Base-by-base conservation (phyloP, 2,113 vertebrate species). In the Gambusia affinis region DNA sequence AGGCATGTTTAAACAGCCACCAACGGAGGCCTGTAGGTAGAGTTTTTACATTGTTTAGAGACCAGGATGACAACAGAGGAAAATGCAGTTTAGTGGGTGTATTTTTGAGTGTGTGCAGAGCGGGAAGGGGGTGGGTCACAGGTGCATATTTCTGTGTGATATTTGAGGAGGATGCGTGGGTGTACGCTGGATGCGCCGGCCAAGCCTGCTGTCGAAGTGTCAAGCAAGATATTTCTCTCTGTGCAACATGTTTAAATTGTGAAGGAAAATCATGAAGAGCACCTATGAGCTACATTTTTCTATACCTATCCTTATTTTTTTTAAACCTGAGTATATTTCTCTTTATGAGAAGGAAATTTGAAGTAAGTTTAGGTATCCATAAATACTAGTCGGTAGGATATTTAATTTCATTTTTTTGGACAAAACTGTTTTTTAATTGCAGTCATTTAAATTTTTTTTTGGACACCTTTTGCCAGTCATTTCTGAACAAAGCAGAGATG, bases 91-190 rank as follows among this genome's bases (percentile, higher is more conserved):
- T 44, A 24, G 64, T 79, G 66, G 75, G 72, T 86, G 77, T 86
- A 63, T 63, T 37, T 80, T 70, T 82, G 68, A 79, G 60, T 70
- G 42, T 82, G 72, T 69, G 60, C 73, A 66, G 64, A 78, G 62
- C 30, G 60, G 28, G 51, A 12, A 29, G 60, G 71, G 39, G 51
- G 51, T 57, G 74, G 83, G 71, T 64, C 75, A 81, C 61, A 33
- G 74, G 69, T 86, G 75, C 73, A 70, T 83, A 79, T 70, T 73
- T 87, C 57, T 86, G 68, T 83, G 69, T 80, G 87, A 73, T 67
- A 44, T 67, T 66, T 83, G 78, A 86, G 73, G 60, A 78, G 84
- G 79, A 63, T 85, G 86, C 67, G 91, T 92, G 89, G 88, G 86
- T 63, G 88, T 89, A 67, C 60, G 35, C 72, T 78, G 57, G 73